Evolutionary conservation across 2,888 invertebrate genomes (phyloP).

Genomic region (Sesia apiformis): DNA sequence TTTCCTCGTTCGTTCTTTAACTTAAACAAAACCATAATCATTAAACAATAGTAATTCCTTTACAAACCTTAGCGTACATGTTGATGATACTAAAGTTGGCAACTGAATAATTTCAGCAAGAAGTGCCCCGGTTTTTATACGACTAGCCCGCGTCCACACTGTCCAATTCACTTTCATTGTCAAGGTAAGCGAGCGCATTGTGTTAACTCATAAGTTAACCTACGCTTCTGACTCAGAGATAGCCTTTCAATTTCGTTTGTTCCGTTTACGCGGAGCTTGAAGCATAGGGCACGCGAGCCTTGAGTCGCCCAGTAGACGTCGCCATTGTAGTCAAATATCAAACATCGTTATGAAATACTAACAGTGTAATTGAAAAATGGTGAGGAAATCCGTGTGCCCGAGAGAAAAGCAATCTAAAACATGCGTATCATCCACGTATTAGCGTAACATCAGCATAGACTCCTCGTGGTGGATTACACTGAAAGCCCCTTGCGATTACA

Average conservation of each 20-base stretch:
- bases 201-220: slow-evolving; percentile 26
- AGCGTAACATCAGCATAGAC: no score
- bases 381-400: no score
- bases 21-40: background rate
- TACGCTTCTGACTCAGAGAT: slow-evolving; percentile 56
- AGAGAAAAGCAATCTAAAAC: no score
- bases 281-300: slow-evolving; percentile 29
- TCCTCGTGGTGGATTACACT: no score
- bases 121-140: slow-evolving; percentile 67
- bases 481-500: no score
- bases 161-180: slow-evolving; percentile 68
- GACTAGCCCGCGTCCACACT: slow-evolving; percentile 38
- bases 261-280: slow-evolving; percentile 21
- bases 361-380: no score
- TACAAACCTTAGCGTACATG: slow-evolving; percentile 67
- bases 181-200: slow-evolving; percentile 52
- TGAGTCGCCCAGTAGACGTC: slow-evolving; percentile 15
- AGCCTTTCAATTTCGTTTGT: slow-evolving; percentile 65
- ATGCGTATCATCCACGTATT: no score
- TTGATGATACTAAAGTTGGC: slow-evolving; percentile 62
- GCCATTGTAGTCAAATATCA: background rate
- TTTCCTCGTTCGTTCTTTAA: background rate
- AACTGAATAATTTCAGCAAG: slow-evolving; percentile 66
- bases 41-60: background rate
- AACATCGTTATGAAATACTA: background rate